phyloP scores from a whole-genome alignment of 1,140 invertebrate species.

The Nixonia krombeini region DNA sequence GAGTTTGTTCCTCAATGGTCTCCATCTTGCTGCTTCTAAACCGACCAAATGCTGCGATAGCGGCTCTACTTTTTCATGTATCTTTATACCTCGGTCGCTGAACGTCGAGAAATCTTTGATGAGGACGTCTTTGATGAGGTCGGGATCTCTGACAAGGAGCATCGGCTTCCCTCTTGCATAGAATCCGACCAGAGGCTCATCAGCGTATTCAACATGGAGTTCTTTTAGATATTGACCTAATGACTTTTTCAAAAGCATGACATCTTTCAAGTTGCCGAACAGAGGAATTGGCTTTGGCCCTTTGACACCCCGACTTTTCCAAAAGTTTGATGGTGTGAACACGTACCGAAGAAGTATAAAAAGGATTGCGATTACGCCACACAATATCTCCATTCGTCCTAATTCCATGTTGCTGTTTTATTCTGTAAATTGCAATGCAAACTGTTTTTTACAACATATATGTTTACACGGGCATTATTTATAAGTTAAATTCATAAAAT shows the following conservation, averaged over 20 bases:
- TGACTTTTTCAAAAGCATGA: no score
- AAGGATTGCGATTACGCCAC: no score
- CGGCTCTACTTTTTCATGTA: slow-evolving; percentile 69
- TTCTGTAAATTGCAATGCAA: no score
- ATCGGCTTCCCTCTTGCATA: slow-evolving; percentile 15
- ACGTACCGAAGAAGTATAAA: no score
- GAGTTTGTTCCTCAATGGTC: slow-evolving; percentile 55
- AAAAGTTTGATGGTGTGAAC: no score
- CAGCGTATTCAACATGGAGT: no score
- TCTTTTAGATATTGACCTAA: no score
- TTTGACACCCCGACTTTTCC: slow-evolving; percentile 39
- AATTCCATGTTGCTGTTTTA: no score
- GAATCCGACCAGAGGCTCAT: slow-evolving; percentile 35
- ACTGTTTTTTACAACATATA: no score
- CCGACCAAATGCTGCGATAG: slow-evolving; percentile 59
- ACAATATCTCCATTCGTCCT: no score
- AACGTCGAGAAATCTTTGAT: slow-evolving; percentile 39
- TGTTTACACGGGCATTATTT: no score
- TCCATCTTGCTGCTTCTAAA: slow-evolving; percentile 56
- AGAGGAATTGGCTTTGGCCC: slow-evolving; percentile 42
- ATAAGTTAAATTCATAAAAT: no score
- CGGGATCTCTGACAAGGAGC: slow-evolving; percentile 30
- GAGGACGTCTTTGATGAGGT: slow-evolving; percentile 44
- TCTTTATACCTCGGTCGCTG: slow-evolving; percentile 49
- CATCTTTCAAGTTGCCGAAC: slow-evolving; percentile 45